Conservation (phyloP, 2,888 invertebrate species). For the Pandemis corylana region DNA sequence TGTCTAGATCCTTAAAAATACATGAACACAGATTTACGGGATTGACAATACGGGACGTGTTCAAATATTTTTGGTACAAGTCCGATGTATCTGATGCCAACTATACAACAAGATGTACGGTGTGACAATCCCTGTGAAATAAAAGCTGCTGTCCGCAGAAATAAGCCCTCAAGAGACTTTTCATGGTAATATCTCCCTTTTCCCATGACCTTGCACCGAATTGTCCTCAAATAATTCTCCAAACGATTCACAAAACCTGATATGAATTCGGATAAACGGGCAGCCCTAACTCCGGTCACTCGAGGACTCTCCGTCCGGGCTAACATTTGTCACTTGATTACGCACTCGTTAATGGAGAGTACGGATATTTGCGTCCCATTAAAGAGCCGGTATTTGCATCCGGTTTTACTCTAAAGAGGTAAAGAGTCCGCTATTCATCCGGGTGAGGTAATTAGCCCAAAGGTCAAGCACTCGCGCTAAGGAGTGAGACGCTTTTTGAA, state of each 20-base stretch:
- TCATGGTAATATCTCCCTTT: too few relatives aligned
- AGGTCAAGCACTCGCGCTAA: constrained; percentile 56
- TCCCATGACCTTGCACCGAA: background rate
- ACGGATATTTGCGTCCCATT: constrained; percentile 57
- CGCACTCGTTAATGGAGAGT: constrained; percentile 58
- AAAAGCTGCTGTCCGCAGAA: too few relatives aligned
- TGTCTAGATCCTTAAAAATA: too few relatives aligned
- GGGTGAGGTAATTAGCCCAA: constrained; percentile 67
- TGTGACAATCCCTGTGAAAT: too few relatives aligned
- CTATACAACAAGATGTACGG: too few relatives aligned
- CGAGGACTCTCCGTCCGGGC: constrained; percentile 58
- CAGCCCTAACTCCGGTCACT: constrained; percentile 54
- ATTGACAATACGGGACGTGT: too few relatives aligned
- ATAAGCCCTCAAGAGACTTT: too few relatives aligned
- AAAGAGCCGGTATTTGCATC: constrained; percentile 54
- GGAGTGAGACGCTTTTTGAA: constrained; percentile 22
- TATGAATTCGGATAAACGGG: constrained; percentile 19
- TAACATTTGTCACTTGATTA: constrained; percentile 77
- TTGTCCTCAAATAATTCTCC: too few relatives aligned
- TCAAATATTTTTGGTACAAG: too few relatives aligned
- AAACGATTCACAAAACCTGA: background rate
- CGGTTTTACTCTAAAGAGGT: constrained; percentile 8
- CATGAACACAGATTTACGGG: too few relatives aligned
- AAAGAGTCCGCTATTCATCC: constrained; percentile 49
- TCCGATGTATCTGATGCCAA: too few relatives aligned